Percentiles rank a stretch among this genome's conserved stretches.
phyloP scores from a whole-genome alignment of 2,888 invertebrate species.

The Scaptomyza reducta region DNA sequence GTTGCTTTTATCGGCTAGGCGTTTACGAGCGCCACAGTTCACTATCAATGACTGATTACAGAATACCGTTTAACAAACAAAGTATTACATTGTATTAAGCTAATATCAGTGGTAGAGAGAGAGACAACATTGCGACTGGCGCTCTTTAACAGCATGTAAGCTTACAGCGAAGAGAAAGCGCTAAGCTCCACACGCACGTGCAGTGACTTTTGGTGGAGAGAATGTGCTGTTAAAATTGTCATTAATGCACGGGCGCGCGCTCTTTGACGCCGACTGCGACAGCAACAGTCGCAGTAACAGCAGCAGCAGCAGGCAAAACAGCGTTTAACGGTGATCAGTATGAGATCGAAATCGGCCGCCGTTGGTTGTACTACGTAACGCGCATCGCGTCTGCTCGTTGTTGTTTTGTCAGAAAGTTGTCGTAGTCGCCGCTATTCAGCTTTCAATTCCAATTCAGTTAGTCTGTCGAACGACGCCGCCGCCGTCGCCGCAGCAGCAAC shows the following conservation, averaged over 20 bases:
- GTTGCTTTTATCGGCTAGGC: conserved; percentile 42
- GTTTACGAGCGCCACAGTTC: conserved; percentile 18
- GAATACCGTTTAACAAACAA: conserved; percentile 29
- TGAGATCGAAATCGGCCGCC: conserved; percentile 72
- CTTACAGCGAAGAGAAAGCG: conserved; percentile 47
- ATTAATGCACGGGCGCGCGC: conserved; percentile 59
- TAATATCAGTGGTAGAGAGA: background rate
- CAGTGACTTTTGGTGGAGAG: conserved; percentile 32
- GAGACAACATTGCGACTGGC: background rate
- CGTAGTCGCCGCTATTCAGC: conserved; percentile 54
- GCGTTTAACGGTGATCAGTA: conserved; percentile 73
- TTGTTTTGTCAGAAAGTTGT: conserved; percentile 52
- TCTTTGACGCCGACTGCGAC: conserved; percentile 49
- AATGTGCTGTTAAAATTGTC: conserved; percentile 60
- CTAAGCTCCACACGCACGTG: conserved; percentile 63
- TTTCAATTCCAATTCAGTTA: conserved; percentile 61
- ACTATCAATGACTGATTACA: conserved; percentile 55
- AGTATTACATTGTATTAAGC: conserved; percentile 47
- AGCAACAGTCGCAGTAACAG: conserved; percentile 26
- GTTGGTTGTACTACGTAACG: conserved; percentile 65
- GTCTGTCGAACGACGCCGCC: conserved; percentile 40
- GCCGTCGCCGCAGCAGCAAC: conserved; percentile 39
- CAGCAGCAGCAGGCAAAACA: conserved; percentile 48
- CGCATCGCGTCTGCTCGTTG: conserved; percentile 43
- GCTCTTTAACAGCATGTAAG: conserved; percentile 39